Evolutionary conservation across 2,113 vertebrate genomes (phyloP).

Genomic region (Anthoscopus minutus): DNA sequence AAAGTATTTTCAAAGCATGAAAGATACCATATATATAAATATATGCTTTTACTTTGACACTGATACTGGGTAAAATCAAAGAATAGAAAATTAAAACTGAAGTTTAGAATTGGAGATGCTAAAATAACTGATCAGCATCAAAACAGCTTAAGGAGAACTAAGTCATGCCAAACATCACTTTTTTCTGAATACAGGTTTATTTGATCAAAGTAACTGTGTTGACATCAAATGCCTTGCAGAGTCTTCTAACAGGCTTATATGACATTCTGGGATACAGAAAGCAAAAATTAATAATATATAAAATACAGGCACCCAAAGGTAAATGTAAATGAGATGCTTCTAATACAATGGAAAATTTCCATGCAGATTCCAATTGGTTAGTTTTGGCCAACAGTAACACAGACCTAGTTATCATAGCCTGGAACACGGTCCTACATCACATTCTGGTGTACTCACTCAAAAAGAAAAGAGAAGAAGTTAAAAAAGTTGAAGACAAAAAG

Average conservation of each 20-base stretch:
- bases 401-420: background rate
- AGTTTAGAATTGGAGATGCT: background rate
- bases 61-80: background rate
- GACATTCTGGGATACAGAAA: background rate
- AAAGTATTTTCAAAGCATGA: background rate
- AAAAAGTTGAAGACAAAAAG: background rate
- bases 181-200: background rate
- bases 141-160: background rate
- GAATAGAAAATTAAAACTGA: background rate
- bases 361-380: background rate
- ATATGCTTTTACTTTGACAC: background rate
- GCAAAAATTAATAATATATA: background rate
- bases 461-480: background rate
- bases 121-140: background rate
- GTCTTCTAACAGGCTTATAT: background rate
- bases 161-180: background rate
- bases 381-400: background rate
- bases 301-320: background rate
- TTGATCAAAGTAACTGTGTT: background rate
- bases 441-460: background rate
- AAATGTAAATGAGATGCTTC: background rate
- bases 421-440: background rate
- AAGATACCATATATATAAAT: background rate
- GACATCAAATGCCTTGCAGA: background rate
- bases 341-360: background rate